A percentile compares a stretch with the other conserved stretches of the same genome.
Conservation (phyloP, 2,113 vertebrate species). For the Rissa tridactyla region DNA sequence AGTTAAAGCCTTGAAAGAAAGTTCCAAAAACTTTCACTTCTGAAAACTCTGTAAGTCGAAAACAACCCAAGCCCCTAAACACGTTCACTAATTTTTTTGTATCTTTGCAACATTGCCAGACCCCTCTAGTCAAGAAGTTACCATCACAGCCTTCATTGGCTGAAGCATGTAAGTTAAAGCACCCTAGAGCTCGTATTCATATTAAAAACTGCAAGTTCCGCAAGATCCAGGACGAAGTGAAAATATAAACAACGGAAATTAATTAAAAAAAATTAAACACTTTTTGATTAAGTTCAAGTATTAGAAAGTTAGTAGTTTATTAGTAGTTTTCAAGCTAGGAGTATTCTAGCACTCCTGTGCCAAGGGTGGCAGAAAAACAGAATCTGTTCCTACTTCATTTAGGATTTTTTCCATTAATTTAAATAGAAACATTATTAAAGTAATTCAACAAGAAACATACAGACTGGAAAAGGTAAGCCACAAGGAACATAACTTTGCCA, state of each 20-base stretch:
- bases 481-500: neutral
- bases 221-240: neutral
- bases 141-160: neutral
- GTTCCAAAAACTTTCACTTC: neutral
- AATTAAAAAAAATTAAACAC: neutral
- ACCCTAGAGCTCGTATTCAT: neutral
- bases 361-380: neutral
- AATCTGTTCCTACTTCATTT: neutral
- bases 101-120: neutral
- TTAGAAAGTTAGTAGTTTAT: neutral
- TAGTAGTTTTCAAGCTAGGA: neutral
- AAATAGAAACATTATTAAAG: neutral
- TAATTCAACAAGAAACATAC: neutral
- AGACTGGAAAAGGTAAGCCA: neutral
- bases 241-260: neutral
- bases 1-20: neutral
- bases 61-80: rapidly evolving
- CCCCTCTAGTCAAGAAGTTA: neutral
- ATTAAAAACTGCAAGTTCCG: neutral
- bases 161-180: neutral
- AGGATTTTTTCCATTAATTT: neutral
- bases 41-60: neutral
- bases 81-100: neutral
- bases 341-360: neutral
- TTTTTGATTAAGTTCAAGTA: neutral